These are phyloP conservation scores for Eublepharis macularius DNA, from an alignment of 2,113 vertebrate species.

Conservation along the genomic window DNA sequence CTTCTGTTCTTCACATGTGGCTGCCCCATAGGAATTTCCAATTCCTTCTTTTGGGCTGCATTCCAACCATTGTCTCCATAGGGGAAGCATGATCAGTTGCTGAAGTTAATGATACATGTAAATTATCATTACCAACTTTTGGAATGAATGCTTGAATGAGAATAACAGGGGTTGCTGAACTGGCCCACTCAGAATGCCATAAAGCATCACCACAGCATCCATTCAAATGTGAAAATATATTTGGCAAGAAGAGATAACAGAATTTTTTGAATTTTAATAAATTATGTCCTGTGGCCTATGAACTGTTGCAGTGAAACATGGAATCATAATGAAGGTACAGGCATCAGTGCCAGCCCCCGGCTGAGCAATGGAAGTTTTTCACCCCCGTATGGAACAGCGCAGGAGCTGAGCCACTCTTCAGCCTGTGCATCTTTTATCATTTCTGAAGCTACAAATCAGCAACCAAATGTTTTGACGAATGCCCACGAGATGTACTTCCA, in stretches of 20 bases:
- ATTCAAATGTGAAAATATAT: neutral
- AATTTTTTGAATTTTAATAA: neutral
- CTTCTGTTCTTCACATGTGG: neutral
- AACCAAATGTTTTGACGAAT: neutral
- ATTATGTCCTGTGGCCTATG: neutral
- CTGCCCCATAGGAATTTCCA: neutral
- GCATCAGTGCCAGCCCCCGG: neutral
- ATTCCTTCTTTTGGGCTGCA: rapidly evolving
- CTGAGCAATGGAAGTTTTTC: neutral
- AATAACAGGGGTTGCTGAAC: neutral
- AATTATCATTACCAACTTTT: constrained; percentile 5
- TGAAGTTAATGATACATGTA: neutral
- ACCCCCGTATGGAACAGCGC: neutral
- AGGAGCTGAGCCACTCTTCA: neutral
- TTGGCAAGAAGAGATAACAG: neutral
- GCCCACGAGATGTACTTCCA: neutral
- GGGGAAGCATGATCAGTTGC: neutral
- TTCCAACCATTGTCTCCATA: neutral
- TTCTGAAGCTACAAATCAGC: neutral
- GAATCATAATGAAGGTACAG: neutral
- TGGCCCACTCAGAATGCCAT: neutral
- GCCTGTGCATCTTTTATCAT: neutral
- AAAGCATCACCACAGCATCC: neutral
- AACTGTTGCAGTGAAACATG: neutral
- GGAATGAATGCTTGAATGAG: neutral